These are phyloP conservation scores for Fundulus diaphanus DNA, from an alignment of 2,797 vertebrate genomes.

Conservation along the genomic window DNA sequence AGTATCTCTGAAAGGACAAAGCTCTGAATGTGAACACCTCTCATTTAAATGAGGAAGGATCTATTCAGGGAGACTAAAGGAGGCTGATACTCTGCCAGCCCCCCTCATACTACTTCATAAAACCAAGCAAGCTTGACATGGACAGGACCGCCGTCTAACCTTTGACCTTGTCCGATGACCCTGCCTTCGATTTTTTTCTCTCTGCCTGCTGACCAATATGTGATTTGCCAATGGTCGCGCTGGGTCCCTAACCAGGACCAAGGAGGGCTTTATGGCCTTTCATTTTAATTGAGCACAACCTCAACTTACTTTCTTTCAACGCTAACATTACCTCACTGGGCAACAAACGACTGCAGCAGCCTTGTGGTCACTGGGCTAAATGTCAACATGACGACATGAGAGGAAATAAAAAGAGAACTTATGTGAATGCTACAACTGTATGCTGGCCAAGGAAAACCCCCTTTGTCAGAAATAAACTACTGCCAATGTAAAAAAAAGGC, in stretches of 20 bases:
- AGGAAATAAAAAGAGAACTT: constrained; percentile 51
- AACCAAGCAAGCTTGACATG: constrained; percentile 79
- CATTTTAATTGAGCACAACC: constrained; percentile 83
- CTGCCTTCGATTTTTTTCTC: constrained; percentile 84
- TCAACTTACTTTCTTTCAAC: constrained; percentile 59
- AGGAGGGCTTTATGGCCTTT: constrained; percentile 88
- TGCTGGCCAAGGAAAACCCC: constrained; percentile 32
- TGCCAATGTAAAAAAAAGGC: constrained; percentile 28
- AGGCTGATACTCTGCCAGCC: constrained; percentile 64
- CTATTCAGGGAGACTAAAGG: constrained; percentile 61
- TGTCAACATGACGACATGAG: constrained; percentile 64
- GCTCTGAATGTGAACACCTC: constrained; percentile 46
- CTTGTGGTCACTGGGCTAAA: constrained; percentile 65
- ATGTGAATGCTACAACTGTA: constrained; percentile 48
- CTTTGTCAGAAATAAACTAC: constrained; percentile 30
- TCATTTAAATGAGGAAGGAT: constrained; percentile 65
- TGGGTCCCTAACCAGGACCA: constrained; percentile 77
- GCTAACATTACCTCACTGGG: constrained; percentile 72
- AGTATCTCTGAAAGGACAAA: constrained; percentile 58
- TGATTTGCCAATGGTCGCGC: constrained; percentile 80
- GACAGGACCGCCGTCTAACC: constrained; percentile 84
- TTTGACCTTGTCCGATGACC: constrained; percentile 86
- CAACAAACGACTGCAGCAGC: constrained; percentile 61
- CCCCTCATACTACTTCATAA: constrained; percentile 69
- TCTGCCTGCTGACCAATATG: constrained; percentile 83